Evolutionary conservation across 2,888 invertebrate species (phyloP).

Genomic region (Erynnis tages): DNA sequence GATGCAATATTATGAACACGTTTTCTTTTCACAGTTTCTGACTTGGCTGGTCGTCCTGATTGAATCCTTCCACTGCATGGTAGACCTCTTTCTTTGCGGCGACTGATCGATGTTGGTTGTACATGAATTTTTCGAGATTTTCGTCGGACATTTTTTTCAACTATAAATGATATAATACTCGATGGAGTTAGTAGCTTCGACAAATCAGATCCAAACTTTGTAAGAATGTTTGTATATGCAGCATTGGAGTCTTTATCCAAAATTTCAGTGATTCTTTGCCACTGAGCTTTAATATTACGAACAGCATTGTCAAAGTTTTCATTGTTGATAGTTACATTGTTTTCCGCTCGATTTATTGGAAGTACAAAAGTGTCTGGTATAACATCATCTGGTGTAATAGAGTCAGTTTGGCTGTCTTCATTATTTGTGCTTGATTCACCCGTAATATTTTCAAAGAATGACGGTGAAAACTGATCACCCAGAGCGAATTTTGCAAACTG

Average conservation of each 20-base stretch:
- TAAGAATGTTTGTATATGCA: slow-evolving; percentile 6
- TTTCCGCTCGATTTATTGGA: too few relatives aligned
- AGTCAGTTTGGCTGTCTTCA: too few relatives aligned
- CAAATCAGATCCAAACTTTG: slow-evolving; percentile 27
- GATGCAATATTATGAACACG: slow-evolving; percentile 29
- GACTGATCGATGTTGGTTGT: slow-evolving; percentile 1
- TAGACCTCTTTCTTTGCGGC: slow-evolving; percentile 20
- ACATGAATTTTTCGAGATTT: slow-evolving; percentile 1
- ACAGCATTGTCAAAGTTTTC: neutral
- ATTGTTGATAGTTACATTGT: neutral
- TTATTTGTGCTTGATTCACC: too few relatives aligned
- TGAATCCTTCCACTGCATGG: slow-evolving; percentile 25
- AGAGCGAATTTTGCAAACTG: neutral
- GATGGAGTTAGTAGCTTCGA: slow-evolving; percentile 32
- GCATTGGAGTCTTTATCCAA: slow-evolving; percentile 1
- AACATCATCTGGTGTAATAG: too few relatives aligned
- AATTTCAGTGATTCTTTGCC: slow-evolving; percentile 2
- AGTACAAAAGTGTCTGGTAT: too few relatives aligned
- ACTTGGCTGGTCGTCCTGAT: slow-evolving; percentile 29
- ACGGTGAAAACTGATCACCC: neutral
- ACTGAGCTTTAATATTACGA: slow-evolving; percentile 1
- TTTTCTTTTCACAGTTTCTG: slow-evolving; percentile 29
- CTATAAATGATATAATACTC: slow-evolving; percentile 31
- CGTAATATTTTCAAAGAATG: too few relatives aligned
- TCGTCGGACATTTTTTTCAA: slow-evolving; percentile 24